These are phyloP conservation scores for Erebia aethiops DNA, from an alignment of 2,888 invertebrate genomes.

Conservation along the genomic window DNA sequence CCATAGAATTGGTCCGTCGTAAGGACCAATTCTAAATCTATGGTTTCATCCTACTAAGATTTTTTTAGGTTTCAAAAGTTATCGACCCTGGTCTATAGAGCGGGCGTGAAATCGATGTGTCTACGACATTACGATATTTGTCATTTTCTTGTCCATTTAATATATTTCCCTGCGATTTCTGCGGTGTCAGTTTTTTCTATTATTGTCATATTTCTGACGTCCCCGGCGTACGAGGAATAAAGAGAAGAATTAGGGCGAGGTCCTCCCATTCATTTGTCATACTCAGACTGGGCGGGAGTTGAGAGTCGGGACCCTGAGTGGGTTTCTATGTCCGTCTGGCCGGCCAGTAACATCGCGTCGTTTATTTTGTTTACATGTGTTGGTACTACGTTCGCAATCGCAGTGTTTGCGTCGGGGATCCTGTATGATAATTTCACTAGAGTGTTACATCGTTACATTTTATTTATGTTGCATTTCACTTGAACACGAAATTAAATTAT, in stretches of 20 bases:
- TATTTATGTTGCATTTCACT: conserved; percentile 6
- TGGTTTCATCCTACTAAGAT: too few species aligned
- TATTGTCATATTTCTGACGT: conserved; percentile 66
- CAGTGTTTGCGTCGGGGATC: conserved; percentile 51
- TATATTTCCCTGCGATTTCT: conserved; percentile 48
- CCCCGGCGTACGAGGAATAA: conserved; percentile 51
- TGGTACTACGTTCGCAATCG: conserved; percentile 47
- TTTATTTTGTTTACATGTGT: conserved; percentile 71
- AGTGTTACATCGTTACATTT: conserved; percentile 36
- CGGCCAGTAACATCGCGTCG: conserved; percentile 46
- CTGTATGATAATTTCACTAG: conserved; percentile 45
- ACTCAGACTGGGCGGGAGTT: conserved; percentile 56
- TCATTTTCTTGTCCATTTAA: conserved; percentile 20
- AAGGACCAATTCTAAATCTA: too few species aligned
- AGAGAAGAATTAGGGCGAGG: conserved; percentile 64
- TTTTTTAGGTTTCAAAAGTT: too few species aligned
- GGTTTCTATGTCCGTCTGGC: conserved; percentile 70
- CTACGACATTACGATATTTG: conserved; percentile 9
- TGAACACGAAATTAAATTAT: not conserved
- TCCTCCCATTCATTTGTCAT: conserved; percentile 72
- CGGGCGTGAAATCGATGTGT: conserved; percentile 9
- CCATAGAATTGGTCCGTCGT: too few species aligned
- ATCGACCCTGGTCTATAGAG: too few species aligned
- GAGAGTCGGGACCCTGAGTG: conserved; percentile 61
- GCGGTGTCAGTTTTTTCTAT: conserved; percentile 64